These are phyloP conservation scores for Copidosoma aretas DNA, from an alignment of 2,888 invertebrate genomes.

Conservation along the genomic window DNA sequence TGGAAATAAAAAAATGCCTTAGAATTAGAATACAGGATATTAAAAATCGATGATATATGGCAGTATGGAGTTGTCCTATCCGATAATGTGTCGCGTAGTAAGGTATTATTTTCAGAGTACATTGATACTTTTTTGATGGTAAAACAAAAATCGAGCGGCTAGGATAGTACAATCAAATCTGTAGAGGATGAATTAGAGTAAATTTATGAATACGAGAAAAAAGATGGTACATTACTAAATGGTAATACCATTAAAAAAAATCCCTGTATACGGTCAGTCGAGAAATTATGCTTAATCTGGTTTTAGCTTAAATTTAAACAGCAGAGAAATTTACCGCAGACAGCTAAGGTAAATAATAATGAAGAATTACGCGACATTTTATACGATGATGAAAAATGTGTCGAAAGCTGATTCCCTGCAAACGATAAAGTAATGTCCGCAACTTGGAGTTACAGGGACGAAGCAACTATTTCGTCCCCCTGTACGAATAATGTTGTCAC, in stretches of 20 bases:
- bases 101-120: conserved; percentile 30
- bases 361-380: too few relatives aligned
- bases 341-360: too few relatives aligned
- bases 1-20: conserved; percentile 54
- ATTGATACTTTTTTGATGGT: conserved; percentile 35
- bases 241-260: background rate
- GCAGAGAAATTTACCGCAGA: too few relatives aligned
- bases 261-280: background rate
- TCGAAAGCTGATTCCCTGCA: background rate
- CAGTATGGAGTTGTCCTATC: conserved; percentile 49
- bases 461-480: background rate
- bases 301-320: background rate
- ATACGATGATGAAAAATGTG: too few relatives aligned
- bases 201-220: background rate
- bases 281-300: background rate
- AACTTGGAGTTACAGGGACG: background rate
- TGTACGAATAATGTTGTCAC: too few relatives aligned
- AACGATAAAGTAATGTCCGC: background rate
- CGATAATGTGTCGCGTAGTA: conserved; percentile 39
- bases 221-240: background rate
- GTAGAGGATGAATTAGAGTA: conserved; percentile 22
- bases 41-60: conserved; percentile 52
- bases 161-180: conserved; percentile 9
- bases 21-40: conserved; percentile 50
- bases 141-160: conserved; percentile 34